A percentile compares a stretch with the other conserved stretches of the same genome.
Conservation (phyloP, 2,888 invertebrate genomes). For the Cephus nigrinus region DNA sequence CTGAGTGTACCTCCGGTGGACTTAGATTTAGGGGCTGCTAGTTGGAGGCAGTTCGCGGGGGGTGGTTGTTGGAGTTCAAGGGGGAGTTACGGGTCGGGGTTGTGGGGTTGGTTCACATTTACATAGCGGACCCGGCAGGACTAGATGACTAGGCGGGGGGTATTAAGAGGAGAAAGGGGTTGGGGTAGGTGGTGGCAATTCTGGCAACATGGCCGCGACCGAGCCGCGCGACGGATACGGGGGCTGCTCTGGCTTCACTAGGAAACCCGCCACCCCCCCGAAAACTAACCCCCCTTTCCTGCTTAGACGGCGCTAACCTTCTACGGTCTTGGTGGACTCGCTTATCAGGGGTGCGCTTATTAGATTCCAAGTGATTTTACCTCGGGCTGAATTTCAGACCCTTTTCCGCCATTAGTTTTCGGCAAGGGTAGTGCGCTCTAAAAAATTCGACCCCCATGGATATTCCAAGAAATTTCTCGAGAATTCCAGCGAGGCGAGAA, state of each 20-base stretch:
- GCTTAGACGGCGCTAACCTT: slow-evolving; percentile 36
- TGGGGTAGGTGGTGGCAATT: slow-evolving; percentile 64
- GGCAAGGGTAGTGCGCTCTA: not conserved
- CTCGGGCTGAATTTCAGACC: slow-evolving; percentile 30
- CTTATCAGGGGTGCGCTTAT: slow-evolving; percentile 63
- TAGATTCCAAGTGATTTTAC: slow-evolving; percentile 61
- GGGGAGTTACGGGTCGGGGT: slow-evolving; percentile 47
- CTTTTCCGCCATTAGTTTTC: not conserved
- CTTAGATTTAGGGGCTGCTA: slow-evolving; percentile 66
- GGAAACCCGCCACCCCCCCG: slow-evolving; percentile 16
- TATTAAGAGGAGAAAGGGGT: slow-evolving; percentile 64
- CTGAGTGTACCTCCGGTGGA: slow-evolving; percentile 62
- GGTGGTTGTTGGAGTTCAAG: slow-evolving; percentile 49
- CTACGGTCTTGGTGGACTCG: slow-evolving; percentile 51
- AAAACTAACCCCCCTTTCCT: slow-evolving; percentile 36
- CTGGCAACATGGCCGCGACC: slow-evolving; percentile 65
- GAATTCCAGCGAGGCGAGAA: not conserved
- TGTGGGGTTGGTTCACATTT: slow-evolving; percentile 61
- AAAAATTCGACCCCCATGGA: not conserved
- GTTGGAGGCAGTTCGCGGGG: slow-evolving; percentile 62
- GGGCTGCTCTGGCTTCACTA: slow-evolving; percentile 26
- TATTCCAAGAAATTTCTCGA: not conserved
- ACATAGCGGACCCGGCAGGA: slow-evolving; percentile 65
- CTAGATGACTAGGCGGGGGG: slow-evolving; percentile 64
- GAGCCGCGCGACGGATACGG: slow-evolving; percentile 51